Evolutionary conservation across 2,888 invertebrate species (phyloP), one percentile per base, ranked within the genome.

Genomic region (Julus scanicus): DNA sequence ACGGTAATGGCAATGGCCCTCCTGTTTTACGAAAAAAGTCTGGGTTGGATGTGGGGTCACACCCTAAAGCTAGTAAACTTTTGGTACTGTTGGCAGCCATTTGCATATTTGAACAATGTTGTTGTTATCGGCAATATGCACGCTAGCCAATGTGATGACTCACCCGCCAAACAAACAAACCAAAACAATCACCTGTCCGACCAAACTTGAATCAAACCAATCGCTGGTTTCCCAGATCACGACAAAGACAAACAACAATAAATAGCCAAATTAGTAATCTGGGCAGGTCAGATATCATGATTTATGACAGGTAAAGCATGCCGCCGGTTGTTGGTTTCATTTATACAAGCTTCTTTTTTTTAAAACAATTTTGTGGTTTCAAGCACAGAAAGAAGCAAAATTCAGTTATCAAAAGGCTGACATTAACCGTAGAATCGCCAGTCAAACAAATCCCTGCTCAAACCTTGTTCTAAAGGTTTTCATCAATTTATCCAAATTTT

Each of bases 111-210:
- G 71, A 20, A 71, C 71, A 71, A 71, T 71, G 71, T 71, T 29
- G 71, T 29, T 53, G 17, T 53, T 29, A 29, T 71, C 20, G 71
- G 71, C 20, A 9, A 9, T 20, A 9, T 71, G 71, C 71, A 71
- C 71, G 71, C 63, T 63, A 71, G 20, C 29, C 71, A n/a, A 63
- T 63, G n/a, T 1, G 53, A 71, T 71, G 71, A 71, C 71, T 71
- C 71, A 71, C 71, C 71, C 9, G 9, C 71, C 1, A 29, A 71
- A 29, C 20, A 71, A 71, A 71, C 71, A 71, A 71, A 71, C 20
- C 71, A 71, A 71, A 71, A 71, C 71, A 71, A 29, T 71, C 71
- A 71, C 71, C 71, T 71, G 71, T 20, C 29, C 71, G 71, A 71
- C 20, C 29, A 8, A 71, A 29, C 29, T 29, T 4, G 71, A 71